Conservation (phyloP, 1,140 invertebrate genomes). For the Adoxophyes honmai region DNA sequence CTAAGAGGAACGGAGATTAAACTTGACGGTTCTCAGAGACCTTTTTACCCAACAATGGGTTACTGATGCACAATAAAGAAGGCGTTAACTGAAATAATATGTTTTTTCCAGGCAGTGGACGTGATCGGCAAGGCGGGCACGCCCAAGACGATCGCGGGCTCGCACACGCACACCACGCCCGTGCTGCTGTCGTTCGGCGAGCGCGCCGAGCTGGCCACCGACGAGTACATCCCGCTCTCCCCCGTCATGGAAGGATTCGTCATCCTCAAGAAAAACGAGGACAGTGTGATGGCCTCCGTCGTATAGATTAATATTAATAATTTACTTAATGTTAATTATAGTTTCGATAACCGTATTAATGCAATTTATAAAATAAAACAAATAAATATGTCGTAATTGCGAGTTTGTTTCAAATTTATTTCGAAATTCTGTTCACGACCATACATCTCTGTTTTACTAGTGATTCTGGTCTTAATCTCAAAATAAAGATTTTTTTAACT, state of each 20-base stretch:
- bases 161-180: constrained; percentile 99
- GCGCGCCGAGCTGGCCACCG: constrained; percentile 97
- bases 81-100: no score
- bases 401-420: not conserved
- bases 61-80: no score
- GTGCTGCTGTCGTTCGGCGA: constrained; percentile 98
- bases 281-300: constrained; percentile 66
- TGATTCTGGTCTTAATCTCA: no score
- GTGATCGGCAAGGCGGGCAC: constrained; percentile 99
- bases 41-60: no score
- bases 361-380: constrained; percentile 4
- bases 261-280: constrained; percentile 95
- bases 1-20: no score
- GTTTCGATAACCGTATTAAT: constrained; percentile 6
- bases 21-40: no score
- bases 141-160: constrained; percentile 99
- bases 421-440: no score
- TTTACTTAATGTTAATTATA: not conserved
- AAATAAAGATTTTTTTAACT: no score
- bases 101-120: constrained; percentile 94
- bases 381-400: constrained; percentile 3
- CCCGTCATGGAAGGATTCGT: constrained; percentile 99
- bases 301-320: constrained; percentile 37
- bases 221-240: constrained; percentile 96
- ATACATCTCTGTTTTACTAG: no score